Evolutionary conservation across 2,888 invertebrate species (phyloP), one percentile per base, ranked within the genome.

Genomic region (Tortricodes alternella): DNA sequence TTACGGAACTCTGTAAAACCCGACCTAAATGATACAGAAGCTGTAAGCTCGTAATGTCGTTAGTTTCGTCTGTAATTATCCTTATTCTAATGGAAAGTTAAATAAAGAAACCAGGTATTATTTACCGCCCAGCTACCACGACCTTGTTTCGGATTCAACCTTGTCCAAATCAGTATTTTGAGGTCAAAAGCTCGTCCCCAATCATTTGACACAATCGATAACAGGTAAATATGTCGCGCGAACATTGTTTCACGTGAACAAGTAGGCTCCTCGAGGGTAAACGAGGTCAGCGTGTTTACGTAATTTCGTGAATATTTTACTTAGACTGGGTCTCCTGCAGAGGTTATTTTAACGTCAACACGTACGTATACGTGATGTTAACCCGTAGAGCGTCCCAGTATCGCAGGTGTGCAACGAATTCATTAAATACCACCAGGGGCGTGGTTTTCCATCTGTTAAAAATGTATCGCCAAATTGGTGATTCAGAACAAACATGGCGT

Each of bases 151-250:
- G 49, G 56, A 56, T 56, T 56, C 44, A 19, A 44, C 50, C 50
- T 56, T 50, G 37, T 38, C 49, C 38, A 37, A 41, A 43, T 49
- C 44, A 34, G 18, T 16, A 48, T 35, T 49, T 32, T 50, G 32
- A 56, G 50, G 56, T 44, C 56, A 56, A 29, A 56, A 56, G 49
- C 43, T 49, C 19, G 43, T 50, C 23, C 43, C 43, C 9, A 49
- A 56, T 34, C 48, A 19, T 44, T 43, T 56, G 29, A 19, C 35
- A 41, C 48, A 48, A 55, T 55, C 41, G 27, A 48, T 48, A 41
- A 15, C 34, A 18, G 38, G 48, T 35, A 41, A 46, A 41, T 48
- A 41, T 48, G 41, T 41, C 41, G 39, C 55, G 41, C 34, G 24
- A 39, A 18, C n/a, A 29, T 29, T 32, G 16, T 8, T 39, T 46